Conservation (phyloP, 1,140 invertebrate species). For the Drosophila rhopaloa region DNA sequence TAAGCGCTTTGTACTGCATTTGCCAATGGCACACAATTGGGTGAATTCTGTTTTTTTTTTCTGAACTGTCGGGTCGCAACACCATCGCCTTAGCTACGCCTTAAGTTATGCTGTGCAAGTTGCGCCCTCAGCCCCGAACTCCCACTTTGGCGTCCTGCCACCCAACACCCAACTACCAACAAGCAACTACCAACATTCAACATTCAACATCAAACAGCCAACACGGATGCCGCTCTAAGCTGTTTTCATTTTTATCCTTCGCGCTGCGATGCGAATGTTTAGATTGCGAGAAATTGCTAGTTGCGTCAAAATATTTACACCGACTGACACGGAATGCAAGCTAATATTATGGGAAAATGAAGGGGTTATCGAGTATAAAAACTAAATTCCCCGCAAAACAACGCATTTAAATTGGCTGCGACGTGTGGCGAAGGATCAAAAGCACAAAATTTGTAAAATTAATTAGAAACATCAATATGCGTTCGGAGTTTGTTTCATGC, state of each 20-base stretch:
- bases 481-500: conserved; percentile 29
- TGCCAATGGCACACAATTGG: conserved; percentile 74
- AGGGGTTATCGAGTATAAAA: conserved; percentile 4
- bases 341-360: conserved; percentile 34
- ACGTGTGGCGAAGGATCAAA: conserved; percentile 13
- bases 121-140: conserved; percentile 16
- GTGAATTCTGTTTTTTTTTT: conserved; percentile 29
- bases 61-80: conserved; percentile 30
- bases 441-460: conserved; percentile 40
- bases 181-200: neutral
- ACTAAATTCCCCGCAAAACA: neutral
- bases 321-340: conserved; percentile 25
- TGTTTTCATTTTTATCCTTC: conserved; percentile 61
- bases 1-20: conserved; percentile 26
- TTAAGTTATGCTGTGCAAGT: conserved; percentile 73
- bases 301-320: conserved; percentile 77
- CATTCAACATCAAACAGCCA: conserved; percentile 17
- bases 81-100: conserved; percentile 61
- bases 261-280: conserved; percentile 65
- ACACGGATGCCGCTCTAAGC: conserved; percentile 45
- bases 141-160: neutral
- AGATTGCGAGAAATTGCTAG: conserved; percentile 78
- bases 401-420: conserved; percentile 24
- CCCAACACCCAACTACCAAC: conserved; percentile 2
- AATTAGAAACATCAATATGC: conserved; percentile 58